phyloP scores from a whole-genome alignment of 2,888 invertebrate genomes.

The Epirrita christyi region DNA sequence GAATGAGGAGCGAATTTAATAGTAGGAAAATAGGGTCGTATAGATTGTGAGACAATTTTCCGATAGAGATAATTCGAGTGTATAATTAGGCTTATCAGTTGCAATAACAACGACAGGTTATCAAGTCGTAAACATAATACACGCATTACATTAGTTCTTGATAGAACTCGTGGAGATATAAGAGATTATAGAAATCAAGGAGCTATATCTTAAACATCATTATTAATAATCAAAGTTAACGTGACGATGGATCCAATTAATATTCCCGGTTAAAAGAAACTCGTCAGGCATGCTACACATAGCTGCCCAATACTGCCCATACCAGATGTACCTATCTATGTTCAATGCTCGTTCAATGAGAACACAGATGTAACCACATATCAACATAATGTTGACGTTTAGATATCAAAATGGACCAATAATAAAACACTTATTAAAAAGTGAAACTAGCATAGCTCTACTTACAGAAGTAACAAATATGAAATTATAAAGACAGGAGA shows the following conservation, averaged over 20 bases:
- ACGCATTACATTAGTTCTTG: conserved; percentile 22
- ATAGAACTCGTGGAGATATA: conserved; percentile 15
- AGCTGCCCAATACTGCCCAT: conserved; percentile 1
- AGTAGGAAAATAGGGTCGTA: conserved; percentile 20
- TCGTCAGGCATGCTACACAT: conserved; percentile 14
- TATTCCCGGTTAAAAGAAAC: conserved; percentile 23
- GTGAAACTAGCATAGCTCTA: conserved; percentile 19
- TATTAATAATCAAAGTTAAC: conserved; percentile 1
- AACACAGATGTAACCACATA: conserved; percentile 25
- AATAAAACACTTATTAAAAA: conserved; percentile 19
- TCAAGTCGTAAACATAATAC: conserved; percentile 27
- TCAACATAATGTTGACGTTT: conserved; percentile 24
- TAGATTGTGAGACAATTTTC: conserved; percentile 19
- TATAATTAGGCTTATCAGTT: conserved; percentile 25
- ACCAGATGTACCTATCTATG: conserved; percentile 22
- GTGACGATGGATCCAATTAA: conserved; percentile 9
- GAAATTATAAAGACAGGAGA: conserved; percentile 62
- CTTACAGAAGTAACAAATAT: conserved; percentile 47
- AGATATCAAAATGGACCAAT: conserved; percentile 25
- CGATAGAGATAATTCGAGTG: conserved; percentile 23
- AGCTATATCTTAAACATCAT: conserved; percentile 2
- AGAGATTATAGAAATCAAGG: conserved; percentile 15
- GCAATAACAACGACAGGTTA: conserved; percentile 26
- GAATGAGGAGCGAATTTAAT: not conserved
- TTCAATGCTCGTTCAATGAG: conserved; percentile 11